phyloP scores from a whole-genome alignment of 2,797 vertebrate genomes.

The Helarctos malayanus region DNA sequence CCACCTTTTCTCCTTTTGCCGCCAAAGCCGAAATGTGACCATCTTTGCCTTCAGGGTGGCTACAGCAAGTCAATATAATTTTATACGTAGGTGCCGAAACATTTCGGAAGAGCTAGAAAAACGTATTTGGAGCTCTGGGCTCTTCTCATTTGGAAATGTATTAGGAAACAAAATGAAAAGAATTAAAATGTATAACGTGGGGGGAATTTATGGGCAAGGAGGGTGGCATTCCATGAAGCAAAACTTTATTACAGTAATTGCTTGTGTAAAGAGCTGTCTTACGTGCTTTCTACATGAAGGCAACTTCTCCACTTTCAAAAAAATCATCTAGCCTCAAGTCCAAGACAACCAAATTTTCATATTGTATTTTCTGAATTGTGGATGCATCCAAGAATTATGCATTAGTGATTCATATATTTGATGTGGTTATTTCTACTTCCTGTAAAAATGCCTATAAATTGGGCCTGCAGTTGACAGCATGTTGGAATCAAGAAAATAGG shows the following conservation, averaged over 20 bases:
- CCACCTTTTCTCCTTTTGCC: constrained; percentile 58
- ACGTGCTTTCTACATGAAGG: not conserved
- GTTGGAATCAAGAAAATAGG: constrained; percentile 70
- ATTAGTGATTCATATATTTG: not conserved
- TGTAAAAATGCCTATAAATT: not conserved
- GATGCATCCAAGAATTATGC: not conserved
- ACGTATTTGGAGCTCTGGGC: constrained; percentile 16
- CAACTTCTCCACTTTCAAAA: not conserved
- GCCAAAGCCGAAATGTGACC: constrained; percentile 7
- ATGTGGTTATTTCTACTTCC: not conserved
- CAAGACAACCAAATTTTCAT: not conserved
- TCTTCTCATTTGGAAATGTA: constrained; percentile 48
- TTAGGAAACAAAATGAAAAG: constrained; percentile 71
- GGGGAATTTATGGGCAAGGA: constrained; percentile 19
- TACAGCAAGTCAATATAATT: not conserved
- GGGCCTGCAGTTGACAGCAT: not conserved
- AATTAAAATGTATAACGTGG: constrained; percentile 61
- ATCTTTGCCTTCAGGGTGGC: constrained; percentile 49
- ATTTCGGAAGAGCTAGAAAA: constrained; percentile 20
- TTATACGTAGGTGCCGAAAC: not conserved
- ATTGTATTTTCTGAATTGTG: constrained; percentile 1
- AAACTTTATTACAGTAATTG: constrained; percentile 37
- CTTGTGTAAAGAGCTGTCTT: constrained; percentile 50
- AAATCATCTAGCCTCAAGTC: not conserved
- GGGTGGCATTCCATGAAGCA: not conserved